Evolutionary conservation across 2,888 invertebrate species (phyloP), one percentile per base, ranked within the genome.

Genomic region (Teleogryllus oceanicus): DNA sequence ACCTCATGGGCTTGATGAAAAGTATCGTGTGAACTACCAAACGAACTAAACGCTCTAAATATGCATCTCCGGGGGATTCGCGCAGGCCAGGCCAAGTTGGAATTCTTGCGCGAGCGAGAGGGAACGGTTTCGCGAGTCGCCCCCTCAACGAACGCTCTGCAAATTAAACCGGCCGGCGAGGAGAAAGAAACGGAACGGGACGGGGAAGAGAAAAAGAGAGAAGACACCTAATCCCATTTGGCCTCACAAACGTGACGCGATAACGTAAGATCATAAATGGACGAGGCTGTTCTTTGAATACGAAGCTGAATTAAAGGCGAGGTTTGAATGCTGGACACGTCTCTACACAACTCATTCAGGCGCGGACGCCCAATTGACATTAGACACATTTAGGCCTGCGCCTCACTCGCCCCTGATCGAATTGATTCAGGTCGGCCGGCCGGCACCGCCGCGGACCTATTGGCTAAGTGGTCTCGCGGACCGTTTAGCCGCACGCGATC

Each of bases 181-280:
- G 24, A 37, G 24, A 37, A 37, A 37, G 24, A 37, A 37, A 37
- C 24, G 24, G 24, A 37, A 4, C 24, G 24, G 24, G 24, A 37
- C 2, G 24, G 24, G 24, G 4, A 37, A 37, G 24, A 37, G 24
- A 37, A 37, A 37, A 2, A 37, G 24, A 37, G 24, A 37, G 24
- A 37, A 2, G 24, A 37, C 24, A 37, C 24, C 24, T 62, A 62
- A 62, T 62, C 18, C 62, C 62, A 62, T 62, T 62, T 62, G 16
- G 62, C 62, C 62, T 62, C 62, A 62, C 62, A 13, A 62, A 62
- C 62, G 62, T 62, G 62, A 62, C 62, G 62, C 62, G 62, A 13
- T 62, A 62, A 62, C 62, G 13, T 18, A 13, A 62, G 62, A 62
- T 62, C 62, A 62, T 62, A 62, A 62, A 62, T 62, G 62, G 62